A percentile compares a stretch with the other conserved stretches of the same genome.
Conservation (phyloP, 2,113 vertebrate genomes). For the Motacilla alba region DNA sequence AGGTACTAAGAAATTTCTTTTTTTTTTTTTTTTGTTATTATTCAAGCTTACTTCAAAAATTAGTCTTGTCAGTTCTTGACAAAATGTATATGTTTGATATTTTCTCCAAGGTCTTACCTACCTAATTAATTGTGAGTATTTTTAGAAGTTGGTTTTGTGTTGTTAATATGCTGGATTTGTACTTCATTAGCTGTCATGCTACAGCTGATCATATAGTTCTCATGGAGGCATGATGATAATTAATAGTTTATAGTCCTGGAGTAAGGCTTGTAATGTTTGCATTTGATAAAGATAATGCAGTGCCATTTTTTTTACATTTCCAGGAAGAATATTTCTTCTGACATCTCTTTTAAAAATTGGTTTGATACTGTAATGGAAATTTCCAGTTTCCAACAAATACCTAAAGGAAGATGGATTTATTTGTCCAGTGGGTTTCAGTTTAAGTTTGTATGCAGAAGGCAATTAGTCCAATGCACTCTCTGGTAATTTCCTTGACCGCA, state of each 20-base stretch:
- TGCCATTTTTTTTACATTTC: not conserved
- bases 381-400: not conserved
- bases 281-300: not conserved
- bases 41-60: not conserved
- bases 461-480: not conserved
- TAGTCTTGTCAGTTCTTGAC: not conserved
- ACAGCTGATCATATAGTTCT: not conserved
- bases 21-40: not conserved
- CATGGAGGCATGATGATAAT: not conserved
- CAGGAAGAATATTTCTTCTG: not conserved
- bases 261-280: not conserved
- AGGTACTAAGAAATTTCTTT: not conserved
- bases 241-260: not conserved
- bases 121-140: not conserved
- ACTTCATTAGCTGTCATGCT: not conserved
- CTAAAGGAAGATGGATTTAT: not conserved
- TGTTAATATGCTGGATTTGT: not conserved
- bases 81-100: not conserved
- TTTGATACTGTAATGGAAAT: not conserved
- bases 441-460: not conserved
- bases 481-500: not conserved
- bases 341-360: not conserved
- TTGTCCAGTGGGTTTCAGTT: not conserved
- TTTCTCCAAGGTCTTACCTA: not conserved
- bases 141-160: not conserved